These are phyloP conservation scores for Apostichopus leukothele DNA, from an alignment of 53 echinoderm and acorn worm genomes.

Conservation along the genomic window DNA sequence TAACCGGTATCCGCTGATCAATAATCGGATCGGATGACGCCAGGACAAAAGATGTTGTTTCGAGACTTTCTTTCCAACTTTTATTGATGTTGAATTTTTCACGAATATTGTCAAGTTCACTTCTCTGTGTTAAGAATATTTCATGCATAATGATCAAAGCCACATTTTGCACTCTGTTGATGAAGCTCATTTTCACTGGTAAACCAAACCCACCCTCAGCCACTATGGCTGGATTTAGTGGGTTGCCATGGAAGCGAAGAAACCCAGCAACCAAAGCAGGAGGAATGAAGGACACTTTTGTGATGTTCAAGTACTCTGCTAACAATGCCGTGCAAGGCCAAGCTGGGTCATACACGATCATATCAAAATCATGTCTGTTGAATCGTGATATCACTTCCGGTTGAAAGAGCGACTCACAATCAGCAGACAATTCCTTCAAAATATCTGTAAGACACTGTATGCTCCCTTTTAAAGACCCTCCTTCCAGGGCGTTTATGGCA, in stretches of 20 bases:
- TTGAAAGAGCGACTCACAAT: slow-evolving; percentile 9
- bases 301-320: neutral
- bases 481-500: neutral
- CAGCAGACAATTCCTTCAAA: neutral
- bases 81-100: neutral
- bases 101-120: slow-evolving; percentile 6
- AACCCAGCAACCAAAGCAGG: neutral
- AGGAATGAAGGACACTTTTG: neutral
- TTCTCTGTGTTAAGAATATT: neutral
- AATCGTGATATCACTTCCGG: neutral
- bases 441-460: neutral
- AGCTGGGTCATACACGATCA: slow-evolving; percentile 20
- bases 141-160: neutral
- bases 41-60: neutral
- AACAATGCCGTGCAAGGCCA: slow-evolving; percentile 17
- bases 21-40: neutral
- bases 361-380: neutral
- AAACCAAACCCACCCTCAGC: neutral
- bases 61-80: neutral
- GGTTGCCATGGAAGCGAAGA: slow-evolving; percentile 29
- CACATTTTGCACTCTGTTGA: neutral
- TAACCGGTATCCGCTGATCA: slow-evolving; percentile 3
- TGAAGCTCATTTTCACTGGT: slow-evolving; percentile 17
- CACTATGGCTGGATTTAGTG: slow-evolving; percentile 6
- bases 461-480: neutral